Evolutionary conservation across 2,113 vertebrate species (phyloP).

Genomic region (Arenaria interpres): DNA sequence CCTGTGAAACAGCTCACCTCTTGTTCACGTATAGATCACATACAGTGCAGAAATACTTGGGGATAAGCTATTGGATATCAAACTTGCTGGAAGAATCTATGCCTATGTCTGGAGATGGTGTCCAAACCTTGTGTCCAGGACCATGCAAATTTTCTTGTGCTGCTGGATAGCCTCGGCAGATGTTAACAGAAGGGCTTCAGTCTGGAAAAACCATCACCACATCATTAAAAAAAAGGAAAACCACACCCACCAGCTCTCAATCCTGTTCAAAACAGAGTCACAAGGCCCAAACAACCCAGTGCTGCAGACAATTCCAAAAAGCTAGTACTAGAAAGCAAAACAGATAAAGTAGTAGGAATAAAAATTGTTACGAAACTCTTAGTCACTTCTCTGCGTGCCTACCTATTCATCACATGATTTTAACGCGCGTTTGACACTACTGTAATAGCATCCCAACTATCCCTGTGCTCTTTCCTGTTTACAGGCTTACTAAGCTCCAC

Average conservation of each 20-base stretch:
- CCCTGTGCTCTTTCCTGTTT: background rate
- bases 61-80: background rate
- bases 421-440: background rate
- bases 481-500: background rate
- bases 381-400: background rate
- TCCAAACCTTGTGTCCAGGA: background rate
- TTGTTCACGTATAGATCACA: fast-evolving
- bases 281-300: background rate
- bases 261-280: background rate
- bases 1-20: background rate
- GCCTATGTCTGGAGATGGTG: background rate
- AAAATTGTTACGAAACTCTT: background rate
- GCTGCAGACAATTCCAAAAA: background rate
- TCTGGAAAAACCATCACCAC: background rate
- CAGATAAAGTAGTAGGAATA: fast-evolving
- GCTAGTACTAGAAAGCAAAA: background rate
- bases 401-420: background rate
- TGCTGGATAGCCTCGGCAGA: background rate
- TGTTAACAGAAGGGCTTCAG: background rate
- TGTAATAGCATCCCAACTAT: background rate
- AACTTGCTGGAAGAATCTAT: background rate
- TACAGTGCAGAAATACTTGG: background rate
- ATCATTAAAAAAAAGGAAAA: background rate
- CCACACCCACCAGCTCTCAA: background rate
- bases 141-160: background rate